Base-by-base conservation (phyloP, 53 echinoderm and acorn worm species). In the Zoroaster sp. region DNA sequence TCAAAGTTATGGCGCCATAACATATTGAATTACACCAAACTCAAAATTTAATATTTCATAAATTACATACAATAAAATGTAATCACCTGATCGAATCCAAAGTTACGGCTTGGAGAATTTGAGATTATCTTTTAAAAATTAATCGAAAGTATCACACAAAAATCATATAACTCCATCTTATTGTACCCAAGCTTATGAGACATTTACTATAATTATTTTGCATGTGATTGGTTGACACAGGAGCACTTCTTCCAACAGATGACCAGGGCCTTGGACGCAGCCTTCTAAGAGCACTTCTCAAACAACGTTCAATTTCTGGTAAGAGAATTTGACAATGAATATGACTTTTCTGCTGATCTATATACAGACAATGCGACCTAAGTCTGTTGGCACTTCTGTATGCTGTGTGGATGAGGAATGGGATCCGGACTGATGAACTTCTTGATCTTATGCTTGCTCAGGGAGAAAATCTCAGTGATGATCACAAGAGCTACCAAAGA, bases 381-480 rank as follows among this genome's bases (percentile, higher is more conserved):
- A 93, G 80, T 95, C 96, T 0, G 88, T 91, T 35, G 91, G 91
- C 44, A 79, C 91, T 12, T 91, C 87, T 52, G n/a, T n/a, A n/a
- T 89, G 90, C 69, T 78, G 87, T 28, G 78, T 89, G 36, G 94
- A 91, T 23, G 80, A 73, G 87, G 94, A 94, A 44, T 87, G 94
- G 69, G 74, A 82, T 12, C 73, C n/a, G 87, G 34, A 92, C 86
- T 35, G 95, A 92, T 73, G 97, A 95, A 59, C 91, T 97, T 25
- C 83, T 97, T 75, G 94, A 97, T 69, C 90, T 97, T 38, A 95
- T 97, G 93, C 88, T 94, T 11, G 93, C 95, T 3, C 95, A 97
- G 86, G 97, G 97, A 3, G 92, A 95, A 81, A 95, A 95, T 67
- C 78, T 92, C 2, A 70, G 59, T 40, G 95, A 95, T 5, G 97